Base-by-base conservation (phyloP, 1,140 invertebrate species). In the Chionoecetes opilio region DNA sequence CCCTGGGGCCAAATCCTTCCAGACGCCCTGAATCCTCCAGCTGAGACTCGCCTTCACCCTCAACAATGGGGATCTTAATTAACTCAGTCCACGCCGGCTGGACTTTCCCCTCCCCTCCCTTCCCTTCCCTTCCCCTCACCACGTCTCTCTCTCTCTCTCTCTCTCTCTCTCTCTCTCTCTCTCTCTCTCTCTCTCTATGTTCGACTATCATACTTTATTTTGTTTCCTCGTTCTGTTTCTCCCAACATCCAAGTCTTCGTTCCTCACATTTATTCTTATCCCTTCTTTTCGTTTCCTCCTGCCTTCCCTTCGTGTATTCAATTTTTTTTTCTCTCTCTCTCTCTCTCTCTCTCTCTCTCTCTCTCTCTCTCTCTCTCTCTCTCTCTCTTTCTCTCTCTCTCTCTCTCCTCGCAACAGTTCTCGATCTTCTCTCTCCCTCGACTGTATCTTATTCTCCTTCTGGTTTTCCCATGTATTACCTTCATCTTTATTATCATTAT, bases 111-210 rank as follows among this genome's bases (percentile, higher is more conserved):
- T 17, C 21, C 46, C 46, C 46, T 17, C 46, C 46, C 9, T 14
- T 9, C 46, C 46, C 46, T 53, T 9, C 46, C 46, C 21, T 53
- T 1, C 46, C 46, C 46, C 26, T 75, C 17, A 2, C 53, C 26
- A 3, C 26, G 8, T 63, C 53, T 63, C 53, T 63, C 53, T 63
- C 53, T 63, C 53, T 63, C 53, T 63, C 53, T 63, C 53, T 75
- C 63, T 75, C 63, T 75, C 63, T 75, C 63, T 75, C 63, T 75
- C 63, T 75, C 63, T 75, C 63, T 75, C 63, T 75, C 63, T 75
- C 63, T 75, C 63, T 75, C 63, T 75, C 63, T 75, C 63, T 75
- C 63, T 75, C 63, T 75, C 63, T 75, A 17, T 46, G n/a, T 53
- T 17, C 0, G 46, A 11, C 46, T 2, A 9, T 17, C 46, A 53